Percentiles rank a stretch among this genome's conserved stretches.
Conservation (phyloP, 2,888 invertebrate genomes). For the Neelides folsomi region DNA sequence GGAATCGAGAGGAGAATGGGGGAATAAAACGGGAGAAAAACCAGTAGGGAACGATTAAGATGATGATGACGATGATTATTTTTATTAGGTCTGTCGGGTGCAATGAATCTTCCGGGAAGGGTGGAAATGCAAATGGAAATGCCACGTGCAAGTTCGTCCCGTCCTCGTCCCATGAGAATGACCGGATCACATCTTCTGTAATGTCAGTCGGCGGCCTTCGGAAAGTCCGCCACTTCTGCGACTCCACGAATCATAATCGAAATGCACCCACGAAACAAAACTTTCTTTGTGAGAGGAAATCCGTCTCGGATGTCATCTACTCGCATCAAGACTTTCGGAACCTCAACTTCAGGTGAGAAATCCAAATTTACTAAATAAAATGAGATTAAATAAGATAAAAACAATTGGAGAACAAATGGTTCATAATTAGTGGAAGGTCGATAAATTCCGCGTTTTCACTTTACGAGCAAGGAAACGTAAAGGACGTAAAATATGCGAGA, state of each 20-base stretch:
- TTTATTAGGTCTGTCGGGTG: conserved; percentile 30
- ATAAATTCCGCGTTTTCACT: no score
- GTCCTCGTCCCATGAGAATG: conserved; percentile 23
- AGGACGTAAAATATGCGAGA: no score
- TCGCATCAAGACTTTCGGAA: conserved; percentile 43
- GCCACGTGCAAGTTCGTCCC: conserved; percentile 22
- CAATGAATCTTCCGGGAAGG: conserved; percentile 22
- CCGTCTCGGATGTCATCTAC: conserved; percentile 47
- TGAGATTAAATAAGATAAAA: no score
- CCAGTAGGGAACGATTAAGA: no score
- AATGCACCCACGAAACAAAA: conserved; percentile 55
- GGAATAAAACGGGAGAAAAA: no score
- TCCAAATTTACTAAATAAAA: no score
- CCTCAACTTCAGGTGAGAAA: conserved; percentile 20
- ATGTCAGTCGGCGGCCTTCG: conserved; percentile 32
- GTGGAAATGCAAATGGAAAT: conserved; percentile 10
- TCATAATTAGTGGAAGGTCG: no score
- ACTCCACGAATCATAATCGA: conserved; percentile 47
- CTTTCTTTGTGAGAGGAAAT: conserved; percentile 47
- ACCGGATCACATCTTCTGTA: conserved; percentile 30
- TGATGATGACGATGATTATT: conserved; percentile 10
- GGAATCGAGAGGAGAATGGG: no score
- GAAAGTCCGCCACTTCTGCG: conserved; percentile 48
- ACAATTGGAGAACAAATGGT: no score
- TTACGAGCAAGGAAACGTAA: no score